Evolutionary conservation across 2,888 invertebrate genomes (phyloP), one percentile per base, ranked within the genome.

Genomic region (Phengaris arion): DNA sequence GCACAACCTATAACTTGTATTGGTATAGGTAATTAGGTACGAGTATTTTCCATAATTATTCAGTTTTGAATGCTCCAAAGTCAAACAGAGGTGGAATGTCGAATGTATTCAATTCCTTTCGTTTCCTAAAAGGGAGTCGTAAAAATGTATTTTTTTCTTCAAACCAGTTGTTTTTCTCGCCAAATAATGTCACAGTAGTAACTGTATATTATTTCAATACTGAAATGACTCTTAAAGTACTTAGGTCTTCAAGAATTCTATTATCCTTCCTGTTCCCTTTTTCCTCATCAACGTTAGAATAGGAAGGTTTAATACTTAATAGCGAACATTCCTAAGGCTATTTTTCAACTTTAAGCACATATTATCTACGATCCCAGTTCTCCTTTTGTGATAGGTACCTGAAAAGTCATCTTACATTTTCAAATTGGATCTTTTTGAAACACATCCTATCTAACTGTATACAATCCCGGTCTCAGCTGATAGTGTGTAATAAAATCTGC

Each of bases 11-110:
- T 5, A 55, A n/a, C 6, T n/a, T 59, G 9, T 59, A 59, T 22
- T 59, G 22, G 15, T 10, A 22, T 59, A 22, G 22, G 35, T 35
- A 35, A 35, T 2, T 35, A 9, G 8, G 48, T 64, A 22, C 22
- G 9, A 22, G 22, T 64, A 64, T 64, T 64, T 35, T 35, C 64
- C 64, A 22, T 12, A 35, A 64, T 64, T 45, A 64, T 64, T 64
- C 35, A 51, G 70, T 51, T 70, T 70, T 52, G 35, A 72, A 45
- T 35, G 15, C 22, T 35, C 5, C 51, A 70, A 72, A 54, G 72
- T 72, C 54, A 72, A 52, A 35, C 54, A 54, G 54, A 70, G 70
- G 51, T 70, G 70, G 15, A 70, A 70, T 22, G 54, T 52, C 52
- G 15, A 70, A 70, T 22, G 72, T 52, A 72, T 72, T 54, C 22